phyloP scores from a whole-genome alignment of 1,140 invertebrate genomes.

The Thereuonema tuberculata region DNA sequence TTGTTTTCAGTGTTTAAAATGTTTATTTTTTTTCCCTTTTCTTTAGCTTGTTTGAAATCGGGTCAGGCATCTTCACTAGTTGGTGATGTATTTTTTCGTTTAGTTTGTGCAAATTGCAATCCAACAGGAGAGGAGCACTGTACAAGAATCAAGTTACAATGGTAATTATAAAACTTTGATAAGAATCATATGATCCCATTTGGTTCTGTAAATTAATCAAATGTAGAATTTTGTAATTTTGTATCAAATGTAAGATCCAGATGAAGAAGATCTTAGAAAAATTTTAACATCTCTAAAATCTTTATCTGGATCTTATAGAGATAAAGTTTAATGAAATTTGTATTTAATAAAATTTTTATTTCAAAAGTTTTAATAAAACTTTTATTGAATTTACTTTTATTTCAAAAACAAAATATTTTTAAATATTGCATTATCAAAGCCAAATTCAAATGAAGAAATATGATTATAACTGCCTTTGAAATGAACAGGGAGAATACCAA shows the following conservation, averaged over 20 bases:
- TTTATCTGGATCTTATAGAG: too few relatives aligned
- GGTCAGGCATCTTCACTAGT: not conserved
- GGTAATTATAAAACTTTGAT: not conserved
- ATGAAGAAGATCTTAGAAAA: not conserved
- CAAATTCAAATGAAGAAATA: too few relatives aligned
- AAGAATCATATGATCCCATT: not conserved
- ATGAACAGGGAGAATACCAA: too few relatives aligned
- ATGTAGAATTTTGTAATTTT: not conserved
- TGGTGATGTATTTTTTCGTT: not conserved
- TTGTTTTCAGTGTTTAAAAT: too few relatives aligned
- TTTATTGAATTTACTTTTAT: too few relatives aligned
- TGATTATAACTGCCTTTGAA: too few relatives aligned
- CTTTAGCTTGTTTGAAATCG: not conserved
- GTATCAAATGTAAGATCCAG: not conserved
- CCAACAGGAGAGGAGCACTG: conserved; percentile 2
- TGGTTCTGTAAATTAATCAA: not conserved
- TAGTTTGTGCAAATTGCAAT: conserved; percentile 5
- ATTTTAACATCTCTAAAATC: not conserved
- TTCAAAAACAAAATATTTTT: too few relatives aligned
- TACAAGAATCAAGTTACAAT: not conserved
- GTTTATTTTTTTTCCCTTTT: too few relatives aligned
- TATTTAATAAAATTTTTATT: too few relatives aligned
- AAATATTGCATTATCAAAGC: too few relatives aligned
- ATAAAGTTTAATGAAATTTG: too few relatives aligned
- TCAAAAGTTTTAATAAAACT: too few relatives aligned